Percentiles rank a stretch among this genome's conserved stretches.
Conservation (phyloP, 2,888 invertebrate species). For the Venustoraphidia nigricollis region DNA sequence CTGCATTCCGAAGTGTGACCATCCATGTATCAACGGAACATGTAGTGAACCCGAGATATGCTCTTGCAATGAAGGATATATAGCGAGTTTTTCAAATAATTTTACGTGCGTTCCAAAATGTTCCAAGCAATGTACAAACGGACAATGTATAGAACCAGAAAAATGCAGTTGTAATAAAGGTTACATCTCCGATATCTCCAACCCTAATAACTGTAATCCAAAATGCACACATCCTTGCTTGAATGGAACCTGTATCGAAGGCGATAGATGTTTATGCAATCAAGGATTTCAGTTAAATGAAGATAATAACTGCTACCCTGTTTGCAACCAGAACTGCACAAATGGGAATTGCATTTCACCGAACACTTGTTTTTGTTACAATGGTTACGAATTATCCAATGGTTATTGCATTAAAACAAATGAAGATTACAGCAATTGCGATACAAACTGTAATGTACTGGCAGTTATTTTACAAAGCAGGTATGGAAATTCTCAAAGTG, state of each 20-base stretch:
- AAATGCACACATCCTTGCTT: slow-evolving; percentile 16
- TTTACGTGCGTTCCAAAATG: slow-evolving; percentile 14
- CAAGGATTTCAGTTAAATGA: slow-evolving; percentile 12
- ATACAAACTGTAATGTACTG: too few relatives aligned
- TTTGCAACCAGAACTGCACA: slow-evolving; percentile 7
- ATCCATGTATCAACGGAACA: slow-evolving; percentile 6
- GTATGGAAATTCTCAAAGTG: too few relatives aligned
- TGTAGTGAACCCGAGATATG: slow-evolving; percentile 14
- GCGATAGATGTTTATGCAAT: slow-evolving; percentile 19
- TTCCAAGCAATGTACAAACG: slow-evolving; percentile 21
- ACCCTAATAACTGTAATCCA: slow-evolving; percentile 7
- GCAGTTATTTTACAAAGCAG: too few relatives aligned
- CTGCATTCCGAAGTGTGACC: slow-evolving; percentile 9
- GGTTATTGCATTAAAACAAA: too few relatives aligned
- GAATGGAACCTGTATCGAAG: slow-evolving; percentile 21
- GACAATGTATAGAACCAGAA: slow-evolving; percentile 21
- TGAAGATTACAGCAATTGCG: too few relatives aligned
- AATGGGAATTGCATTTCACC: slow-evolving; percentile 8
- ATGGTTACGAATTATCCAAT: too few relatives aligned
- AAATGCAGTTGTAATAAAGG: slow-evolving; percentile 23
- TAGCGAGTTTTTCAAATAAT: slow-evolving; percentile 15
- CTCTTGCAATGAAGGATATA: slow-evolving; percentile 12
- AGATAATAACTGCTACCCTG: not conserved
- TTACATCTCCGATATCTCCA: slow-evolving; percentile 11
- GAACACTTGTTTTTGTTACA: too few relatives aligned